Evolutionary conservation across 2,888 invertebrate species (phyloP).

Genomic region (Drosophila neonasuta): DNA sequence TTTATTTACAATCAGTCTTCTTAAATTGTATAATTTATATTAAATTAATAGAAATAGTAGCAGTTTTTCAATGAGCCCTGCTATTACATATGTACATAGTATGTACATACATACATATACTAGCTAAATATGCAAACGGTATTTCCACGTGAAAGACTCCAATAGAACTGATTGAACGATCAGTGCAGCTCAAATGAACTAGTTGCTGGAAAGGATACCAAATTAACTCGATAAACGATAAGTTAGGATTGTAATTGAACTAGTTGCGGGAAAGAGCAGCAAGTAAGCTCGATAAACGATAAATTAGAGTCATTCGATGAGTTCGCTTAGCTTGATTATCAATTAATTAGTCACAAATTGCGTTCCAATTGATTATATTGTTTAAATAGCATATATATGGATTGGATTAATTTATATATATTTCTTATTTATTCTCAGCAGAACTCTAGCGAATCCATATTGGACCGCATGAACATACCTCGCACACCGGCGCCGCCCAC

Average conservation of each 20-base stretch:
- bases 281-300: background rate
- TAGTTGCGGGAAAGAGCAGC: background rate
- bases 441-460: conserved; percentile 86
- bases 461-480: conserved; percentile 80
- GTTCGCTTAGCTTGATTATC: background rate
- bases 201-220: too few relatives aligned
- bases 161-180: background rate
- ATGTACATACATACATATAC: too few relatives aligned
- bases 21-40: too few relatives aligned
- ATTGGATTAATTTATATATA: background rate
- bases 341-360: background rate
- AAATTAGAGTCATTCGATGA: background rate
- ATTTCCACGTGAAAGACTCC: background rate
- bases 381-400: background rate
- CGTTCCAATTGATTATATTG: background rate
- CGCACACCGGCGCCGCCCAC: conserved; percentile 58
- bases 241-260: background rate
- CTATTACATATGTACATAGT: too few relatives aligned
- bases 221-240: too few relatives aligned
- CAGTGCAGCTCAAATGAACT: too few relatives aligned
- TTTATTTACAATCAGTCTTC: too few relatives aligned
- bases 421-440: conserved; percentile 69
- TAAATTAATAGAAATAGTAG: too few relatives aligned
- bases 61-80: too few relatives aligned
- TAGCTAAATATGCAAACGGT: too few relatives aligned